Conservation (phyloP, 2,113 vertebrate genomes). For the Gobio gobio region DNA sequence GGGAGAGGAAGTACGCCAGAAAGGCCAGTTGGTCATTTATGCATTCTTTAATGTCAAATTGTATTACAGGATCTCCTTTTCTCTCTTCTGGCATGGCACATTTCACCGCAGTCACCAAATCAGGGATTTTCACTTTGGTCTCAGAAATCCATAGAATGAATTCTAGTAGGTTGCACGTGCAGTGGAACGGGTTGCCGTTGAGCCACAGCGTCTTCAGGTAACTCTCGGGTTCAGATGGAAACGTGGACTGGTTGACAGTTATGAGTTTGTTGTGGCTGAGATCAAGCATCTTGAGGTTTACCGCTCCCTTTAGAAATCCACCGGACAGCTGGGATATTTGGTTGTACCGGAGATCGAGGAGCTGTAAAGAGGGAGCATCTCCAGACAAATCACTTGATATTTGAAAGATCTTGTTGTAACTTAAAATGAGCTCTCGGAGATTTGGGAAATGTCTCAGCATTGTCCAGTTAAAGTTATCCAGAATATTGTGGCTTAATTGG, state of each 20-base stretch:
- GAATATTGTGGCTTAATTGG: conserved; percentile 61
- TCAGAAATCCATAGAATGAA: conserved; percentile 75
- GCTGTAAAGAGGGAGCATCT: conserved; percentile 65
- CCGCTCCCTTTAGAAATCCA: conserved; percentile 61
- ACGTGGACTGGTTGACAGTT: conserved; percentile 71
- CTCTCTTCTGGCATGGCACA: conserved; percentile 66
- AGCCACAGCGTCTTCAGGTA: conserved; percentile 66
- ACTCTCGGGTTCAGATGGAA: conserved; percentile 56
- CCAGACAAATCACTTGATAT: conserved; percentile 61
- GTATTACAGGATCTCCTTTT: conserved; percentile 54
- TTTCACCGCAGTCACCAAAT: conserved; percentile 66
- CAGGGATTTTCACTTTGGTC: conserved; percentile 68
- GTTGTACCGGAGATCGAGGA: conserved; percentile 75
- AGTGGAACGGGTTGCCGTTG: conserved; percentile 76
- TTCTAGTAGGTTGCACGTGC: conserved; percentile 73
- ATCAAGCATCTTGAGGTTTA: conserved; percentile 66
- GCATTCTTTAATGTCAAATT: conserved; percentile 69
- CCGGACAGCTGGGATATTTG: conserved; percentile 69
- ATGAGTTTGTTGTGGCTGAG: conserved; percentile 75
- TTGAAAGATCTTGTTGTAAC: conserved; percentile 69
- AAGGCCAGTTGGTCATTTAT: conserved; percentile 62
- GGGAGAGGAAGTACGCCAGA: conserved; percentile 64
- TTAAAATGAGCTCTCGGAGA: conserved; percentile 72
- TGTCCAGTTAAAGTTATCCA: conserved; percentile 72
- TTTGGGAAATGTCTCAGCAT: conserved; percentile 58